phyloP scores from a whole-genome alignment of 1,140 invertebrate genomes.

The Hypothenemus hampei region DNA sequence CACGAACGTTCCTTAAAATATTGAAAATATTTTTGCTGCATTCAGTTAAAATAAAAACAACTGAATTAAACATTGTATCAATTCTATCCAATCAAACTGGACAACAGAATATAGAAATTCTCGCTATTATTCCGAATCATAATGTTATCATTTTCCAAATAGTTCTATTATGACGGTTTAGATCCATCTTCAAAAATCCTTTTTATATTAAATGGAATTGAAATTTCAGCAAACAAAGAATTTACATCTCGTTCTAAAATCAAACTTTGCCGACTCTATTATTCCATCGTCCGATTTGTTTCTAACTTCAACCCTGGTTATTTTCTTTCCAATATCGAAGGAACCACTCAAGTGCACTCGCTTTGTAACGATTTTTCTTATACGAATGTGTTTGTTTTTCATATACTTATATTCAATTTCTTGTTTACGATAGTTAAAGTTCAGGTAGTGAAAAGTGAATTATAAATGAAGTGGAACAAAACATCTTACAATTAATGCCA shows the following conservation, averaged over 20 bases:
- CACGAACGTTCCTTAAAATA: no score
- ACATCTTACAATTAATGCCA: no score
- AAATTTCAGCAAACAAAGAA: conserved; percentile 28
- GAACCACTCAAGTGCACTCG: neutral
- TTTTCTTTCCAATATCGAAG: conserved; percentile 14
- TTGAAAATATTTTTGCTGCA: no score
- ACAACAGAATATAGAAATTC: no score
- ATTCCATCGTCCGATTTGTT: conserved; percentile 26
- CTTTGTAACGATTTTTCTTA: conserved; percentile 8
- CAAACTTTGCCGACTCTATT: conserved; percentile 24
- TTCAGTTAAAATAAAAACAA: no score
- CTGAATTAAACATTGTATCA: no score
- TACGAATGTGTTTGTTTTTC: neutral
- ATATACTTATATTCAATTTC: no score
- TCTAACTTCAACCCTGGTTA: conserved; percentile 18
- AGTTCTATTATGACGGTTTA: conserved; percentile 14
- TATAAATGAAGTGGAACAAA: no score
- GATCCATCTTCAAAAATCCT: conserved; percentile 21
- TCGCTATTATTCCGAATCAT: conserved; percentile 20
- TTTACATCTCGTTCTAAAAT: conserved; percentile 29
- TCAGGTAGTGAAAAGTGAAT: no score
- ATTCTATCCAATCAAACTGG: no score
- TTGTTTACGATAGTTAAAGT: no score
- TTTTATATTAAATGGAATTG: conserved; percentile 29
- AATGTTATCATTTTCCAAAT: conserved; percentile 24